Evolutionary conservation across 2,888 invertebrate species (phyloP).

Genomic region (Parelbella ahira): DNA sequence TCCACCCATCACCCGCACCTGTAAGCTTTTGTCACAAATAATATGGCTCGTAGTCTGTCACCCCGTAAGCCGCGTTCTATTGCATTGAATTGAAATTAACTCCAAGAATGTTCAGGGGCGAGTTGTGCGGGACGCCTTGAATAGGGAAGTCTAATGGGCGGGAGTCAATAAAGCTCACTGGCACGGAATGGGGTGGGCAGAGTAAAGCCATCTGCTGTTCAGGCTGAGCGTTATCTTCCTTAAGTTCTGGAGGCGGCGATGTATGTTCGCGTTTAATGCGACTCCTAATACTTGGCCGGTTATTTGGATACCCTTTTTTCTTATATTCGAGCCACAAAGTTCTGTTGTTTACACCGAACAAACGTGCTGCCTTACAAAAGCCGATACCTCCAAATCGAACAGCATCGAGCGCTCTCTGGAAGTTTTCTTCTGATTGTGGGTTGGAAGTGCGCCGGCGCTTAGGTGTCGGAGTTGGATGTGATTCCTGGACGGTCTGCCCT

Average conservation of each 20-base stretch:
- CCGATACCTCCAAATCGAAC: constrained; percentile 91
- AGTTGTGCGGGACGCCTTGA: constrained; percentile 81
- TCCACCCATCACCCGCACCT: constrained; percentile 38
- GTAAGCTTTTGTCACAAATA: constrained; percentile 68
- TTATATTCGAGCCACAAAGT: constrained; percentile 93
- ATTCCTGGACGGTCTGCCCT: constrained; percentile 45
- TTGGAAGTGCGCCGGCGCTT: constrained; percentile 87
- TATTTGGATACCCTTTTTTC: constrained; percentile 90
- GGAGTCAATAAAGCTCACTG: constrained; percentile 86
- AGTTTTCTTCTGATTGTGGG: constrained; percentile 91
- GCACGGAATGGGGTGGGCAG: constrained; percentile 83
- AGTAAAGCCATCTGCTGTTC: constrained; percentile 77
- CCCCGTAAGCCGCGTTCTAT: constrained; percentile 75
- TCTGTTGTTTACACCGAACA: constrained; percentile 92
- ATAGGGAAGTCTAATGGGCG: constrained; percentile 85
- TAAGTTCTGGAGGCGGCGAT: constrained; percentile 81
- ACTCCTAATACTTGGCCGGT: constrained; percentile 88
- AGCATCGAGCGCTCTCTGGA: constrained; percentile 89
- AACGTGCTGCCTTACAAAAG: constrained; percentile 91
- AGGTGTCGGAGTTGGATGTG: constrained; percentile 53
- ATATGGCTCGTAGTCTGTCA: constrained; percentile 46
- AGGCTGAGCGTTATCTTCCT: constrained; percentile 53
- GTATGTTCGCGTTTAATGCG: constrained; percentile 86
- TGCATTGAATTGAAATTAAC: constrained; percentile 90
- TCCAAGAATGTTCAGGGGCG: constrained; percentile 86